Conservation (phyloP, 1,140 invertebrate genomes). For the Elymnias hypermnestra region DNA sequence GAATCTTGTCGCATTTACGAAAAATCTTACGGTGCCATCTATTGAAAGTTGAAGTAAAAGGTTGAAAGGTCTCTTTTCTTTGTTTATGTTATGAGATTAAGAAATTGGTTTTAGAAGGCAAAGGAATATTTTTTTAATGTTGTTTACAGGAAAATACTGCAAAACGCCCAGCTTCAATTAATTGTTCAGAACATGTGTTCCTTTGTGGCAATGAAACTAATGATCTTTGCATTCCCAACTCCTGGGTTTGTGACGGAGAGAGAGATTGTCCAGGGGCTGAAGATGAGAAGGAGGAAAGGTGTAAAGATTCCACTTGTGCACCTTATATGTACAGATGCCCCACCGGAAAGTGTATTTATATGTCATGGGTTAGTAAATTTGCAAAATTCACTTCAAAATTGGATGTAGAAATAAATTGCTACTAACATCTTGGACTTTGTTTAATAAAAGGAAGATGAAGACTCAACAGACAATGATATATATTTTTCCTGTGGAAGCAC, state of each 20-base stretch:
- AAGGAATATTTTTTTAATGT: too few species aligned
- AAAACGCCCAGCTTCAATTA: slow-evolving; percentile 37
- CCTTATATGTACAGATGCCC: slow-evolving; percentile 75
- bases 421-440: too few species aligned
- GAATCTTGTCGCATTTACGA: neutral
- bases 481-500: too few species aligned
- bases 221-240: slow-evolving; percentile 82
- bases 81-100: too few species aligned
- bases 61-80: too few species aligned
- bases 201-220: slow-evolving; percentile 71
- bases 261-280: slow-evolving; percentile 75
- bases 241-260: slow-evolving; percentile 85
- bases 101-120: too few species aligned
- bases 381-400: too few species aligned
- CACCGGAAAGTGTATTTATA: slow-evolving; percentile 78
- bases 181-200: slow-evolving; percentile 73
- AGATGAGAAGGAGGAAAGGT: slow-evolving; percentile 79
- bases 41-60: too few species aligned
- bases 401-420: too few species aligned
- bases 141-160: slow-evolving; percentile 26
- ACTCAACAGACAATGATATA: too few species aligned
- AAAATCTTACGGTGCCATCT: too few species aligned
- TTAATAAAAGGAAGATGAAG: too few species aligned
- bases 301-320: slow-evolving; percentile 65
- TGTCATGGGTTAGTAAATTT: slow-evolving; percentile 64